Conservation (phyloP, 2,113 vertebrate species). For the Chelonoidis abingdonii region DNA sequence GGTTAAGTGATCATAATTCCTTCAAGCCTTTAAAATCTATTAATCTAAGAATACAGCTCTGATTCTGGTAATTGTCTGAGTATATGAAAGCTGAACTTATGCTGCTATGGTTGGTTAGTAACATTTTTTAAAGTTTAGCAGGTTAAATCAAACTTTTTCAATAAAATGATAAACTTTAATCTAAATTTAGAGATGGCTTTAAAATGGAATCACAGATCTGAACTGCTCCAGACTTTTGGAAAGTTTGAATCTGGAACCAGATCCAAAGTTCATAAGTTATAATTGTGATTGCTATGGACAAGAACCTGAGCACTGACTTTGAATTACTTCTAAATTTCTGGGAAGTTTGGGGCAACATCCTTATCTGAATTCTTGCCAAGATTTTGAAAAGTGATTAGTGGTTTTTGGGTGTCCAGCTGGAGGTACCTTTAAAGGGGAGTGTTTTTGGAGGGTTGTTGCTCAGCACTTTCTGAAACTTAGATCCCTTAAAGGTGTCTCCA, state of each 20-base stretch:
- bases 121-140: neutral
- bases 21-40: neutral
- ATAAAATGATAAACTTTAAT: conserved; percentile 30
- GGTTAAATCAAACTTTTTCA: conserved; percentile 20
- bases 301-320: conserved; percentile 23
- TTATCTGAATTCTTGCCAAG: conserved; percentile 19
- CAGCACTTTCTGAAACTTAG: conserved; percentile 31
- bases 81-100: neutral
- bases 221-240: conserved; percentile 12
- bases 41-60: neutral
- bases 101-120: neutral
- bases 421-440: neutral
- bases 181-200: conserved; percentile 29
- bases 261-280: conserved; percentile 29
- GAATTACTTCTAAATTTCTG: conserved; percentile 34
- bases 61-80: neutral
- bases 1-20: neutral
- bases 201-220: conserved; percentile 25
- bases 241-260: conserved; percentile 31
- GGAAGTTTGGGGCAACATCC: conserved; percentile 22
- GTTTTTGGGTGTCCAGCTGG: neutral
- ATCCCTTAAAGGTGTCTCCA: conserved; percentile 1
- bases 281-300: conserved; percentile 18
- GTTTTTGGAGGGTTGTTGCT: conserved; percentile 30
- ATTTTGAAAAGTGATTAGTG: neutral